These are phyloP conservation scores for Dione juno DNA, from an alignment of 2,888 invertebrate genomes.

Conservation along the genomic window DNA sequence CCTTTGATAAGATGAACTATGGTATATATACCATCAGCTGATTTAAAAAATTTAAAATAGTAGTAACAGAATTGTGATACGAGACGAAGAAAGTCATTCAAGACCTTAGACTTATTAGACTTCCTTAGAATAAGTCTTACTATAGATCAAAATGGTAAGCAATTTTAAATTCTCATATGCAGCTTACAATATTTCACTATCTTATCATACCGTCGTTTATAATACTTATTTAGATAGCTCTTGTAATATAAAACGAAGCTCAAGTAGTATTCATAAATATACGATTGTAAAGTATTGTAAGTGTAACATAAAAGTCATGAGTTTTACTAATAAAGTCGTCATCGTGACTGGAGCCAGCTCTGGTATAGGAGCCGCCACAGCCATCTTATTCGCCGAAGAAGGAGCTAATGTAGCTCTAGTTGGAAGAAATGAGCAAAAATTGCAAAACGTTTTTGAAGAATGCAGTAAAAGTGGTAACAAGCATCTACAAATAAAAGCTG, in stretches of 20 bases:
- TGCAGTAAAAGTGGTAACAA: constrained; percentile 48
- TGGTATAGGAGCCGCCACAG: constrained; percentile 56
- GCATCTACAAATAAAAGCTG: constrained; percentile 44
- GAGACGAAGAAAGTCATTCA: too few species aligned
- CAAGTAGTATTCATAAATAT: not conserved
- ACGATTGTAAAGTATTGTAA: not conserved
- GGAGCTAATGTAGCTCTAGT: constrained; percentile 54
- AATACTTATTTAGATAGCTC: not conserved
- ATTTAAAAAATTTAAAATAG: too few species aligned
- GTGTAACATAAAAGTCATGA: constrained; percentile 36
- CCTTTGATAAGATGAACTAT: too few species aligned
- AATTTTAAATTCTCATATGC: too few species aligned
- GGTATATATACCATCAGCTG: too few species aligned
- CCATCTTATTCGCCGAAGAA: constrained; percentile 52
- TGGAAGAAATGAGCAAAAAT: constrained; percentile 53
- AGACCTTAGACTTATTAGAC: too few species aligned
- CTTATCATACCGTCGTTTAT: not conserved
- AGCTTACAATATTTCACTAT: not conserved
- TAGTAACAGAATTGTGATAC: too few species aligned
- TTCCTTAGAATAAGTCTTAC: too few species aligned
- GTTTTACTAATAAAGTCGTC: constrained; percentile 53
- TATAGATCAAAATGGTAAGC: too few species aligned
- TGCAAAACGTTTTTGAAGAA: constrained; percentile 46
- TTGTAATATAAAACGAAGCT: not conserved
- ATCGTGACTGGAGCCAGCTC: constrained; percentile 56